Conservation (phyloP, 2,888 invertebrate genomes). For the Branchellion lobata region DNA sequence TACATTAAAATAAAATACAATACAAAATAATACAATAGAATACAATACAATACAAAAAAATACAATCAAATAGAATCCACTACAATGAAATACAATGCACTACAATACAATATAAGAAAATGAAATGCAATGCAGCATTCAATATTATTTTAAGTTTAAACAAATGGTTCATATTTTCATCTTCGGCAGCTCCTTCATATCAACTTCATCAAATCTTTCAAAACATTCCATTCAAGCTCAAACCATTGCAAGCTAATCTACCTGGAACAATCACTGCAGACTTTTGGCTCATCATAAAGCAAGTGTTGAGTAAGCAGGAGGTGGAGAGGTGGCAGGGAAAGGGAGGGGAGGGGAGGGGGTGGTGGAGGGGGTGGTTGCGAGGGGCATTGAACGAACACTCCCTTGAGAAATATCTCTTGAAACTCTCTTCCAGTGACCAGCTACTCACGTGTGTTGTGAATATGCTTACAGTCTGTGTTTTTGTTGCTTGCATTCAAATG, state of each 20-base stretch:
- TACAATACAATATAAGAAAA: no score
- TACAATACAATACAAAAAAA: not conserved
- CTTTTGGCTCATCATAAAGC: conserved; percentile 63
- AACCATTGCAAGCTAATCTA: conserved; percentile 58
- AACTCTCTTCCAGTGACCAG: conserved; percentile 69
- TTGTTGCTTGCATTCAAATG: not conserved
- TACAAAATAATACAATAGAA: not conserved
- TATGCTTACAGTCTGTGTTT: not conserved
- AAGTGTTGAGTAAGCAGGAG: conserved; percentile 74
- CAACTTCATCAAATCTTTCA: no score
- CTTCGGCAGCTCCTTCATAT: no score
- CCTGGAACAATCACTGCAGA: no score
- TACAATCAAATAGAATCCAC: no score
- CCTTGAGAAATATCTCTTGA: conserved; percentile 74
- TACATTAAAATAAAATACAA: not conserved
- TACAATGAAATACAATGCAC: no score
- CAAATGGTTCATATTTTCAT: no score
- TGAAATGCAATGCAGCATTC: no score
- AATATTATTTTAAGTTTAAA: no score
- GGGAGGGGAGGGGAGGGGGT: conserved; percentile 71
- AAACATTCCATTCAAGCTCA: no score
- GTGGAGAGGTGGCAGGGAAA: conserved; percentile 72
- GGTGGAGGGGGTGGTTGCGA: conserved; percentile 84
- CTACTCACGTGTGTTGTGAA: not conserved
- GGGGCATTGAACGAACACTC: conserved; percentile 87